Evolutionary conservation across 2,113 vertebrate species (phyloP), one percentile per base, ranked within the genome.

Genomic region (Ochotona curzoniae): DNA sequence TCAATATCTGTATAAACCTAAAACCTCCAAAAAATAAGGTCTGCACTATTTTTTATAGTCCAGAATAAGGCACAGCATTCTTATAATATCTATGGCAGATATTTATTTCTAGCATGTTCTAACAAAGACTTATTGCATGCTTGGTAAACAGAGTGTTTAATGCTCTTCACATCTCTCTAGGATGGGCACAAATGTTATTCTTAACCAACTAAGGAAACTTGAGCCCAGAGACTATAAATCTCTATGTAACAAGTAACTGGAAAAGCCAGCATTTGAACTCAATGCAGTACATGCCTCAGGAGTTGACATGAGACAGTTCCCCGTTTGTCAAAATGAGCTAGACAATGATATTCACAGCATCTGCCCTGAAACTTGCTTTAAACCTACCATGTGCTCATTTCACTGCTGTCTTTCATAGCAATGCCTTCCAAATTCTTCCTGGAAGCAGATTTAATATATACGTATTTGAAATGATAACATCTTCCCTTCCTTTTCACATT

Each of bases 101-200:
- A 51, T 71, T 91, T 95, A 17, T 83, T 66, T 79, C 90, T 38
- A 93, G 57, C 15, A 73, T 90, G 60, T 17, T 30, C 30, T 90
- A 71, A 66, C 18, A 25, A 1, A 23, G 70, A 60, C 7, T 89
- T 81, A 47, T n/a, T 44, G 26, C 26, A 82, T 30, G 54, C 70
- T 70, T 75, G 35, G 54, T 10, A 82, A 80, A 21, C 26, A 61
- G 51, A 60, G 57, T 11, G 79, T 63, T 63, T 4, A 67, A 70
- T 44, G 63, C 32, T 90, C 38, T 44, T 44, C 38, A 44, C 57
- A 90, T 89, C 44, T 57, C 44, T 20, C 32, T 94, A 17, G 28
- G 7, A 35, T 3, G 57, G 5, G 13, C 2, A 67, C 8, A 5
- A 35, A 8, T 73, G 32, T 66, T 26, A 84, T n/a, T 6, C 26